Evolutionary conservation across 2,797 vertebrate genomes (phyloP).

Genomic region (Nothura maculosa): DNA sequence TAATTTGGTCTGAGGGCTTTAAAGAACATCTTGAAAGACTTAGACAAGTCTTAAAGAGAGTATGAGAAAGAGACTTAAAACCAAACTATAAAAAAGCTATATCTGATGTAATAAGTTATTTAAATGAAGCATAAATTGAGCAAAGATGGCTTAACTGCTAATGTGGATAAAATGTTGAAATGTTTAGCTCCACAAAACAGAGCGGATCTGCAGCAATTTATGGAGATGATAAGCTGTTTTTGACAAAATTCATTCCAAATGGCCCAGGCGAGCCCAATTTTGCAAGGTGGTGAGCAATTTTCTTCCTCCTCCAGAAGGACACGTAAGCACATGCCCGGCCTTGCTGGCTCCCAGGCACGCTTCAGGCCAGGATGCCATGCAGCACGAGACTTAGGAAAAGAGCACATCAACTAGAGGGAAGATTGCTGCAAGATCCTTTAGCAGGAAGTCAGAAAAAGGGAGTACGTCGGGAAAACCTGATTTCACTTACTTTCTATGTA

Average conservation of each 20-base stretch:
- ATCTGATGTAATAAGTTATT: slow-evolving; percentile 73
- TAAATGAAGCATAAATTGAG: slow-evolving; percentile 71
- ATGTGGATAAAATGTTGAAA: slow-evolving; percentile 49
- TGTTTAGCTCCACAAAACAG: slow-evolving; percentile 26
- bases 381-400: accelerated
- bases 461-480: background rate
- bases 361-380: background rate
- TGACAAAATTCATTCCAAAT: slow-evolving; percentile 57
- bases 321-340: background rate
- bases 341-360: background rate
- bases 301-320: slow-evolving; percentile 31
- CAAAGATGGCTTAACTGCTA: slow-evolving; percentile 65
- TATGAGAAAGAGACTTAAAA: slow-evolving; percentile 68
- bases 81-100: slow-evolving; percentile 51
- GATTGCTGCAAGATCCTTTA: background rate
- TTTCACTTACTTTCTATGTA: background rate
- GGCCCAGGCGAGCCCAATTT: slow-evolving; percentile 18
- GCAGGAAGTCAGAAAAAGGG: accelerated
- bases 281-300: slow-evolving; percentile 37
- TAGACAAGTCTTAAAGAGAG: slow-evolving; percentile 54
- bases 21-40: slow-evolving; percentile 77
- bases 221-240: slow-evolving; percentile 53
- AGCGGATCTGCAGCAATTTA: slow-evolving; percentile 35
- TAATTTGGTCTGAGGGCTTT: slow-evolving; percentile 70
- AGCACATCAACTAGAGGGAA: background rate